A percentile compares a stretch with the other conserved stretches of the same genome.
These are phyloP conservation scores for Dichetophora obliterata DNA, from an alignment of 2,888 invertebrate species.

Conservation along the genomic window DNA sequence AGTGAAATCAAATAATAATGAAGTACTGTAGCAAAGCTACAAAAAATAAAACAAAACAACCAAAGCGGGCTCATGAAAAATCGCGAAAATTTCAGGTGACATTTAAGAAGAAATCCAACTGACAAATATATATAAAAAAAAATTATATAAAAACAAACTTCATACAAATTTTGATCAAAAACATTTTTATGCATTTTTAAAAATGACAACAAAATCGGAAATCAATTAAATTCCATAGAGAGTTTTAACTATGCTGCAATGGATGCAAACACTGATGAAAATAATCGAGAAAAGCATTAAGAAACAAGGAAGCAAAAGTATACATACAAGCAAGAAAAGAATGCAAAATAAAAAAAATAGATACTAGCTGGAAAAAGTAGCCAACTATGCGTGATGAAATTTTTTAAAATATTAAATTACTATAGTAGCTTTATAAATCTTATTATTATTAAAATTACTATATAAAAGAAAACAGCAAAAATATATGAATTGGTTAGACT, in stretches of 20 bases:
- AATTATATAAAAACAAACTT: background rate
- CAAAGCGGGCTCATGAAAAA: background rate
- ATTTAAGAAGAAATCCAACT: background rate
- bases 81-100: background rate
- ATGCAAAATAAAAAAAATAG: no score
- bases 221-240: background rate
- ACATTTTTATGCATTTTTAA: conserved; percentile 16
- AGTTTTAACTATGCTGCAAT: background rate
- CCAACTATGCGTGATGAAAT: no score
- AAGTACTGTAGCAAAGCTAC: background rate
- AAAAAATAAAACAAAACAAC: background rate
- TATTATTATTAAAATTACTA: no score
- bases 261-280: background rate
- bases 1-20: conserved; percentile 38
- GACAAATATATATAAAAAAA: background rate
- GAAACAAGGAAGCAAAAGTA: background rate
- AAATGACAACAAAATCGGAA: conserved; percentile 4
- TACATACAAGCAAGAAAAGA: no score
- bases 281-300: background rate
- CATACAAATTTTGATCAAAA: background rate
- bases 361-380: no score
- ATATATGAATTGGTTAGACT: no score
- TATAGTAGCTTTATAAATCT: no score
- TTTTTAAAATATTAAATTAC: no score
- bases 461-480: no score